Conservation (phyloP, 2,888 invertebrate genomes). For the Stenodema calcarata region DNA sequence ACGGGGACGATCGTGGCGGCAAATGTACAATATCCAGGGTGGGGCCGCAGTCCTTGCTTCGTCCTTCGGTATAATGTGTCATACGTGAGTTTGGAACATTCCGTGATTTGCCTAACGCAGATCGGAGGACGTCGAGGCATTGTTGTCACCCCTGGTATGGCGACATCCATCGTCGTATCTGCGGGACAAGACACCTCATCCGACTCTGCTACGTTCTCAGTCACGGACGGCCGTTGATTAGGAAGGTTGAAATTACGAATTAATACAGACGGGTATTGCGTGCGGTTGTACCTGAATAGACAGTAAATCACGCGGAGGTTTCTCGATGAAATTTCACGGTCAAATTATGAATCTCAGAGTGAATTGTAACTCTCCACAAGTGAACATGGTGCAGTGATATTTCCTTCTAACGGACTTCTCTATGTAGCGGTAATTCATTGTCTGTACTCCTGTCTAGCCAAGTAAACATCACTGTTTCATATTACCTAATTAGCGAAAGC, state of each 20-base stretch:
- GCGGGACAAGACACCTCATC: not conserved
- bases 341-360: no score
- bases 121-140: not conserved
- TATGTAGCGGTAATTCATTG: no score
- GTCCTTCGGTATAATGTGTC: constrained; percentile 13
- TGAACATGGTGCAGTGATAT: no score
- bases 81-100: not conserved
- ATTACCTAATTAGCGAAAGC: no score
- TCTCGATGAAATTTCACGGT: no score
- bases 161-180: not conserved
- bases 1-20: not conserved
- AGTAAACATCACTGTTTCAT: no score
- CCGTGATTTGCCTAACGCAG: constrained; percentile 20
- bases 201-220: not conserved
- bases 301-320: no score
- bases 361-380: no score
- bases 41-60: not conserved
- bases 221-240: not conserved
- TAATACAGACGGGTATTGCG: no score
- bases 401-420: no score
- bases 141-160: not conserved
- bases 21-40: not conserved
- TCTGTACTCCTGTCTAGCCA: no score
- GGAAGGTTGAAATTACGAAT: not conserved
- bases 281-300: no score